Conservation (phyloP, 2,797 vertebrate genomes). For the Leptodactylus fallax region DNA sequence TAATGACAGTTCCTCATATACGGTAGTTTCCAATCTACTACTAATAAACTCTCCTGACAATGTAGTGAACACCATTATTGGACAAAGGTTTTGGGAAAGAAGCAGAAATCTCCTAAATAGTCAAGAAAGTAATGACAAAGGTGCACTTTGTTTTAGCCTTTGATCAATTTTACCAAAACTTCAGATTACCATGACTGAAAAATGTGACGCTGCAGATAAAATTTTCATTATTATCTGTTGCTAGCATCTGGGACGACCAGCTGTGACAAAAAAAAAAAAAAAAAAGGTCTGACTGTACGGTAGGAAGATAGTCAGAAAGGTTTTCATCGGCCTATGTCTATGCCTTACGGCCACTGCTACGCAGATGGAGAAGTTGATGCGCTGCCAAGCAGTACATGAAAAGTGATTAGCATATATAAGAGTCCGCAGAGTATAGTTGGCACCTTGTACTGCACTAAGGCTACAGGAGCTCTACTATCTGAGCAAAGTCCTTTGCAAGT, state of each 20-base stretch:
- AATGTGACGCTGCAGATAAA: not conserved
- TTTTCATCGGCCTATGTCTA: not conserved
- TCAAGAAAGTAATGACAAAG: too few species aligned
- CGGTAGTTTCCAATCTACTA: too few species aligned
- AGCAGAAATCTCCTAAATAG: too few species aligned
- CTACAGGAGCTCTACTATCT: too few species aligned
- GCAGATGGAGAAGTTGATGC: not conserved
- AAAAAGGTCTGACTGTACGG: not conserved
- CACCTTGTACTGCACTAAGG: not conserved
- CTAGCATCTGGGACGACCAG: not conserved
- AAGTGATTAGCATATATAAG: not conserved
- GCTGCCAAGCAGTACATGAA: not conserved
- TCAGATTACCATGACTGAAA: not conserved
- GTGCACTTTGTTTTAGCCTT: too few species aligned
- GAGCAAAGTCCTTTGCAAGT: too few species aligned
- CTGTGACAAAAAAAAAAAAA: not conserved
- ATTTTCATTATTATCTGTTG: not conserved
- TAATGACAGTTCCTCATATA: too few species aligned
- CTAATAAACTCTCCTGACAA: too few species aligned
- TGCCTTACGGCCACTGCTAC: not conserved
- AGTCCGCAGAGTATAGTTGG: not conserved
- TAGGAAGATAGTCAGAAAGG: not conserved
- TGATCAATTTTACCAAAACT: not conserved
- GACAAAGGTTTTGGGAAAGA: too few species aligned
- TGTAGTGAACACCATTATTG: too few species aligned